Evolutionary conservation across 2,797 vertebrate species (phyloP).

Genomic region (Enteromius thamalakanensis): DNA sequence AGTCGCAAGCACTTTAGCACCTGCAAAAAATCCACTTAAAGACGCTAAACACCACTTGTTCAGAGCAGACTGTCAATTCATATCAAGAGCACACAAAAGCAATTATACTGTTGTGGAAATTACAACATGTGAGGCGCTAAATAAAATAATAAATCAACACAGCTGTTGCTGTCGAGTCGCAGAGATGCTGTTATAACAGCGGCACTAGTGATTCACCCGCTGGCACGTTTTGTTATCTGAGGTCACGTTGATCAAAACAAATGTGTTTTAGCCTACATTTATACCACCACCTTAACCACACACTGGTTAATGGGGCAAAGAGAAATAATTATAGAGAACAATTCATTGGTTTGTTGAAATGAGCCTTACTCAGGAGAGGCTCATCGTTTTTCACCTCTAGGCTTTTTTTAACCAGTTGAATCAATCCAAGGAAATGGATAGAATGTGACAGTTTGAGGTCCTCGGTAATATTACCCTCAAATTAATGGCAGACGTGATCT

Average conservation of each 20-base stretch:
- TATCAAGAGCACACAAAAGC: constrained; percentile 50
- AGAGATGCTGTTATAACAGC: background rate
- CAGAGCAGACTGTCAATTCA: constrained; percentile 48
- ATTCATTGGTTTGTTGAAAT: constrained; percentile 21
- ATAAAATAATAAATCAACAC: constrained; percentile 36
- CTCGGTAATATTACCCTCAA: constrained; percentile 8
- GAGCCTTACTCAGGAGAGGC: background rate
- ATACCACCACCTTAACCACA: constrained; percentile 1
- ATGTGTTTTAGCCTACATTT: constrained; percentile 8
- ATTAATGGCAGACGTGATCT: constrained; percentile 22
- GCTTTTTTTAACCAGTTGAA: constrained; percentile 34
- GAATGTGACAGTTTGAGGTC: constrained; percentile 45
- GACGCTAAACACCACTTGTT: constrained; percentile 18
- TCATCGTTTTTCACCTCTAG: constrained; percentile 20
- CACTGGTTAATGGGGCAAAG: background rate
- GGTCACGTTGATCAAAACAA: constrained; percentile 14
- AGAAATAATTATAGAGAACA: constrained; percentile 31
- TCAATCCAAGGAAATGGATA: constrained; percentile 16
- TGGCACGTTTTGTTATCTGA: constrained; percentile 10
- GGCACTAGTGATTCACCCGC: background rate
- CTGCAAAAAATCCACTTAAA: constrained; percentile 41
- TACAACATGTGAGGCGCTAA: constrained; percentile 35
- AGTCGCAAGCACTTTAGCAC: constrained; percentile 54
- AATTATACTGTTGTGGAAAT: constrained; percentile 57
- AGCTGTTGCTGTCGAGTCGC: background rate